Base-by-base conservation (phyloP, 1,140 invertebrate species). In the Drosophila nigrodunni region DNA sequence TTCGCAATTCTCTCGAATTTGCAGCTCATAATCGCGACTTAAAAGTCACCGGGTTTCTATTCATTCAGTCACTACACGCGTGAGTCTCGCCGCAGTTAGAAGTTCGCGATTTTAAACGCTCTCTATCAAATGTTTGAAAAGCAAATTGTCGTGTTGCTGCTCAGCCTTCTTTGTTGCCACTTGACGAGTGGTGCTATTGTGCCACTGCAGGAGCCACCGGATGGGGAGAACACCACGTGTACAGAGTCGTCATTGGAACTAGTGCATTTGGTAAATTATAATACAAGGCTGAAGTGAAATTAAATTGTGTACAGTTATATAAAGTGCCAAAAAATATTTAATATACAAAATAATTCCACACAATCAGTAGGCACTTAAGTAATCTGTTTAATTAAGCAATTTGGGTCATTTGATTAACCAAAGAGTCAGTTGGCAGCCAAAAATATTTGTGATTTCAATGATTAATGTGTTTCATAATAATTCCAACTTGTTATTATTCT, bases 251-350 rank as follows among this genome's bases (percentile, higher is more conserved):
- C 74, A 13, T 13, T 88, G 47, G 69, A 80, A 62, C 65, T 88
- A 21, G 83, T 88, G 25, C 85, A 88, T 61, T 65, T 88, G 83
- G 83, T 88, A 83, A 88, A 57, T 61, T 54, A 47, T 7, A 55
- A 39, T 21, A 21, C 3, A 2, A 37, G 9, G 8, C 18, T n/a
- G 10, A 6, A 15, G 5, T 46, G 9, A 41, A 46, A 46, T 46
- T 46, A 18, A 18, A n/a, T 4, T 15, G 37, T 39, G 10, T 7
- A 10, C 37, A 10, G 6, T 39, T 39, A 9, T 7, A 1, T 37
- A 35, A 62, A 44, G 39, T 66, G 37, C 1, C 35, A 34, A 65
- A 43, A n/a, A 30, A 25, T 25, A 54, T 41, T 50, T 54, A 6
- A 52, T 30, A 4, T 6, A 1, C 5, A 34, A 13, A 39, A 15